Conservation (phyloP, 2,888 invertebrate genomes). For the Stenodema calcarata region DNA sequence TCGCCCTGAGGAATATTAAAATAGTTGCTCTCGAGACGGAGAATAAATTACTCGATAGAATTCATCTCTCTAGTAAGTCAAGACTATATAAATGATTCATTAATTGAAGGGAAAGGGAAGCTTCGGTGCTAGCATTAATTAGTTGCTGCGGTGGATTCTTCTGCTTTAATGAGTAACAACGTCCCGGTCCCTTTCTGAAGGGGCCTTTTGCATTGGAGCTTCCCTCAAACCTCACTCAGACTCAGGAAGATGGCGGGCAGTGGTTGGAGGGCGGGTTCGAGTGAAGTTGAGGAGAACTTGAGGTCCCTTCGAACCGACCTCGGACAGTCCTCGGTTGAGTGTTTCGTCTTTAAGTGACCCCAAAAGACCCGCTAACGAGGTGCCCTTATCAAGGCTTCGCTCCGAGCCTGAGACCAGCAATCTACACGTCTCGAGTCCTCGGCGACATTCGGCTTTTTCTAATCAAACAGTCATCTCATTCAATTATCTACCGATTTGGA, state of each 20-base stretch:
- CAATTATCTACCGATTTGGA: not conserved
- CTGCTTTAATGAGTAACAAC: conserved; percentile 30
- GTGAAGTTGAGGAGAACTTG: not conserved
- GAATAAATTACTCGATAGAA: conserved; percentile 18
- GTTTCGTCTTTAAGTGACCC: not conserved
- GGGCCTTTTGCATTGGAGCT: not conserved
- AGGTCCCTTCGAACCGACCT: not conserved
- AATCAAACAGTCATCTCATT: conserved; percentile 11
- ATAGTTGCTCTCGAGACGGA: conserved; percentile 7
- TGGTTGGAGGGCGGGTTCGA: not conserved
- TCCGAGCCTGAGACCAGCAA: not conserved
- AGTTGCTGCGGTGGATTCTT: conserved; percentile 1
- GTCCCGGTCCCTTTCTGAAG: not conserved
- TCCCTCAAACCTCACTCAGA: not conserved
- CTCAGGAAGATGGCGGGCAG: not conserved
- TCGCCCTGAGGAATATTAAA: conserved; percentile 11
- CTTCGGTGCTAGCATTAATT: conserved; percentile 8
- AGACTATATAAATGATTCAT: conserved; percentile 23
- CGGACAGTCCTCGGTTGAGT: not conserved
- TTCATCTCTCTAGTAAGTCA: conserved; percentile 25
- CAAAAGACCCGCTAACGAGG: conserved; percentile 1
- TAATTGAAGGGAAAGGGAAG: not conserved
- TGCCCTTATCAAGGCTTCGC: not conserved
- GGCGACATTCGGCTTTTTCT: not conserved
- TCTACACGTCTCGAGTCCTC: not conserved